Conservation (phyloP, 2,113 vertebrate species). For the Peromyscus californicus region DNA sequence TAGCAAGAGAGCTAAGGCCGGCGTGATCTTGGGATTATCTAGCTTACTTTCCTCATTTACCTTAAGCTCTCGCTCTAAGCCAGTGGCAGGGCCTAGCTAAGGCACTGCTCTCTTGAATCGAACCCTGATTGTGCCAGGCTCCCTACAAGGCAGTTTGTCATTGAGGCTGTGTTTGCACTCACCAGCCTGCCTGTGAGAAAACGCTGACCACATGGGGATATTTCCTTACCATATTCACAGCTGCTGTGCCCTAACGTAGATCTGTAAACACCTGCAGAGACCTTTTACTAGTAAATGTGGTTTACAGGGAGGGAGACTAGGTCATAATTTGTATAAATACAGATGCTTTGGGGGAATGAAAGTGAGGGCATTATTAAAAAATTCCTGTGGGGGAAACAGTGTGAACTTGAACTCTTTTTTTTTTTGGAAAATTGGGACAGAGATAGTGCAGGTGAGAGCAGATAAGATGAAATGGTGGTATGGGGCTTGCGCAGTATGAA, state of each 20-base stretch:
- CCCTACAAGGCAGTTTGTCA: accelerated
- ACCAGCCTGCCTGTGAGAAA: neutral
- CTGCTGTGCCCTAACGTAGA: accelerated
- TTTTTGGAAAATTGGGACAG: neutral
- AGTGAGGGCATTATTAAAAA: neutral
- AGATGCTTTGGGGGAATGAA: neutral
- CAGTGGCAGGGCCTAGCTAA: neutral
- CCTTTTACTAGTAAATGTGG: neutral
- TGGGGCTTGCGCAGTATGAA: neutral
- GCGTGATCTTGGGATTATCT: neutral
- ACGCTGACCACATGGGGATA: accelerated
- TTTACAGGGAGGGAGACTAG: neutral
- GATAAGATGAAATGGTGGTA: neutral
- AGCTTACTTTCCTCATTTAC: neutral
- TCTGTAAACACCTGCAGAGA: neutral
- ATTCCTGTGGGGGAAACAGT: neutral
- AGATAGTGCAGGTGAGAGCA: neutral
- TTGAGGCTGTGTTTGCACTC: neutral
- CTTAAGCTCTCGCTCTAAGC: neutral
- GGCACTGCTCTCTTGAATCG: neutral
- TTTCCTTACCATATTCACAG: accelerated
- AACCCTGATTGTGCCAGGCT: neutral
- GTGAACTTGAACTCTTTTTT: neutral
- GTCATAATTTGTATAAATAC: neutral
- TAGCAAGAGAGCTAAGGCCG: neutral